Conservation (phyloP, 2,888 invertebrate genomes). For the Ctenicera cuprea region DNA sequence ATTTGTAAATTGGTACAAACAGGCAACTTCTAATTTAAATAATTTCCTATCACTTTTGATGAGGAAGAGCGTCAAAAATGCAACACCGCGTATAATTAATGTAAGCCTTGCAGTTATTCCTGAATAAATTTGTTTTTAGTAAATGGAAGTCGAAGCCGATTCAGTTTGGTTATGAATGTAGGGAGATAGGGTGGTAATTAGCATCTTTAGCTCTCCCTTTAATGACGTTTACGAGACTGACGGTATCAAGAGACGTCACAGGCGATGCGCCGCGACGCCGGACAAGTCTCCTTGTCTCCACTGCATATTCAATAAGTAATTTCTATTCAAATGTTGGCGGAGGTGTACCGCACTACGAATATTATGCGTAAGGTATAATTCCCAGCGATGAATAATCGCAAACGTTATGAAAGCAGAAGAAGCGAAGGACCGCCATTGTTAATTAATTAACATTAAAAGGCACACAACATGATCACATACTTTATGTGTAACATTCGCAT, state of each 20-base stretch:
- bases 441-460: slow-evolving; percentile 22
- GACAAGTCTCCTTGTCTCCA: slow-evolving; percentile 59
- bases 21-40: no score
- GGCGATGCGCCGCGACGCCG: slow-evolving; percentile 56
- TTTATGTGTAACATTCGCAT: slow-evolving; percentile 44
- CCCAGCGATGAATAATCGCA: not conserved
- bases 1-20: no score
- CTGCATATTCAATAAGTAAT: slow-evolving; percentile 67
- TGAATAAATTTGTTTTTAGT: slow-evolving; percentile 6
- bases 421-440: slow-evolving; percentile 4
- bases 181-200: slow-evolving; percentile 47
- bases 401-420: not conserved
- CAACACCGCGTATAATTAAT: not conserved
- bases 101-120: not conserved
- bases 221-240: slow-evolving; percentile 52
- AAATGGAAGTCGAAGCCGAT: slow-evolving; percentile 18
- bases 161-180: slow-evolving; percentile 47
- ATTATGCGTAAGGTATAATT: slow-evolving; percentile 24
- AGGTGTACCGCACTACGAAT: slow-evolving; percentile 42
- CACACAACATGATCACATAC: slow-evolving; percentile 29
- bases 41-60: no score
- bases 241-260: slow-evolving; percentile 51
- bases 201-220: slow-evolving; percentile 50
- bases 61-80: no score
- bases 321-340: slow-evolving; percentile 64